Evolutionary conservation across 2,888 invertebrate species (phyloP).

Genomic region (Amiota mariae): DNA sequence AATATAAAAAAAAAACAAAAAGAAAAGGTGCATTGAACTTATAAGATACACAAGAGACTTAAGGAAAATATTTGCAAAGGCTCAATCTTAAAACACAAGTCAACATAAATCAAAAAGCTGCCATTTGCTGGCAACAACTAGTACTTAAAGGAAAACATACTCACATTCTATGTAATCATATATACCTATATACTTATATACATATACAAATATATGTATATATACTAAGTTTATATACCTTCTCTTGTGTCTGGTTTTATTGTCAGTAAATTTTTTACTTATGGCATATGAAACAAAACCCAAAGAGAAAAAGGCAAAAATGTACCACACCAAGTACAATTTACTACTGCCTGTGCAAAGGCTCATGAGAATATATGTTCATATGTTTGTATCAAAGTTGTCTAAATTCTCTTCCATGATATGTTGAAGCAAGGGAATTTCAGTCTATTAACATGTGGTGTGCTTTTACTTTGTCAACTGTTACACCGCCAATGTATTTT

Average conservation of each 20-base stretch:
- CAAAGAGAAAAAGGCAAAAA: too few species aligned
- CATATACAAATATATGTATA: background rate
- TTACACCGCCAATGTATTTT: background rate
- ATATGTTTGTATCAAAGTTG: too few species aligned
- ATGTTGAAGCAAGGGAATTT: too few species aligned
- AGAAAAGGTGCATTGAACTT: conserved; percentile 15
- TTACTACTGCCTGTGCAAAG: too few species aligned
- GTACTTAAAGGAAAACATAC: background rate
- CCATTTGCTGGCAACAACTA: conserved; percentile 39
- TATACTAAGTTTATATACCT: background rate
- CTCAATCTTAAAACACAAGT: conserved; percentile 63
- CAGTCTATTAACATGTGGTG: too few species aligned
- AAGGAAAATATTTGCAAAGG: conserved; percentile 62
- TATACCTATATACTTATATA: background rate
- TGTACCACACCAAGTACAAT: too few species aligned
- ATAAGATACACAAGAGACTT: background rate
- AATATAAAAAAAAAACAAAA: background rate
- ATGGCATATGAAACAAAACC: conserved; percentile 47
- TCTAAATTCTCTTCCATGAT: too few species aligned
- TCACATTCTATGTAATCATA: conserved; percentile 25
- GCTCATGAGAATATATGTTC: too few species aligned
- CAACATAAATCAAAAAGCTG: conserved; percentile 62
- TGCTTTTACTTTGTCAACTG: background rate
- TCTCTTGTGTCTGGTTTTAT: conserved; percentile 5
- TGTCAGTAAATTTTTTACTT: conserved; percentile 62